Percentiles rank a stretch among this genome's conserved stretches.
These are phyloP conservation scores for Papilio helenus DNA, from an alignment of 1,140 invertebrate genomes.

Conservation along the genomic window DNA sequence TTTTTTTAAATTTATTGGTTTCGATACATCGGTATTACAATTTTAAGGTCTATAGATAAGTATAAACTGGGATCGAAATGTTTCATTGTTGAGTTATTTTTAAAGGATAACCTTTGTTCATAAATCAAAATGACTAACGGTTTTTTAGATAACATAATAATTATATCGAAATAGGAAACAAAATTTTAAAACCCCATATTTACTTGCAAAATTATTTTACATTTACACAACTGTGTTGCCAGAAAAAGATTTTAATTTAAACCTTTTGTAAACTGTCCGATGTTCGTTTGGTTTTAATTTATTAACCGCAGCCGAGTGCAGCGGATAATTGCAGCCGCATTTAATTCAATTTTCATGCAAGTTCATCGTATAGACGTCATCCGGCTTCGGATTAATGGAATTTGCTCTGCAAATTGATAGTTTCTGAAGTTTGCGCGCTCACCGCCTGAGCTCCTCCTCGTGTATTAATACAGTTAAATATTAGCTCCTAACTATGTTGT, in stretches of 20 bases:
- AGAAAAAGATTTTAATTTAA: background rate
- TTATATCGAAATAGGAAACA: background rate
- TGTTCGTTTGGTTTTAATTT: slow-evolving; percentile 7
- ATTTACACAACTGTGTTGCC: background rate
- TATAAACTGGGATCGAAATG: background rate
- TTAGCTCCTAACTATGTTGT: slow-evolving; percentile 5
- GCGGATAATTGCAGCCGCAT: slow-evolving; percentile 10
- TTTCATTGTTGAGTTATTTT: background rate
- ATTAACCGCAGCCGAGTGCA: background rate
- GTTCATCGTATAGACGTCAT: slow-evolving; percentile 34
- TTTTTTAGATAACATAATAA: background rate
- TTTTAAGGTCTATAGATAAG: background rate
- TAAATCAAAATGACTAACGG: slow-evolving; percentile 5
- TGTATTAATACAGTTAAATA: slow-evolving; percentile 7
- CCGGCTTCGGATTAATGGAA: slow-evolving; percentile 31
- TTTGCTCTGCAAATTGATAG: slow-evolving; percentile 28
- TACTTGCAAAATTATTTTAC: background rate
- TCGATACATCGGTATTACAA: background rate
- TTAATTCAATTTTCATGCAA: slow-evolving; percentile 33
- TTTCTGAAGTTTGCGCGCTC: slow-evolving; percentile 14
- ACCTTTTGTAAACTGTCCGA: background rate
- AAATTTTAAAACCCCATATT: background rate
- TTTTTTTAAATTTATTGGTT: background rate
- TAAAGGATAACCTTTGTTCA: background rate
- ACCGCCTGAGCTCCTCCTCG: background rate